phyloP scores from a whole-genome alignment of 2,797 vertebrate genomes.

The Neopelma chrysocephalum region DNA sequence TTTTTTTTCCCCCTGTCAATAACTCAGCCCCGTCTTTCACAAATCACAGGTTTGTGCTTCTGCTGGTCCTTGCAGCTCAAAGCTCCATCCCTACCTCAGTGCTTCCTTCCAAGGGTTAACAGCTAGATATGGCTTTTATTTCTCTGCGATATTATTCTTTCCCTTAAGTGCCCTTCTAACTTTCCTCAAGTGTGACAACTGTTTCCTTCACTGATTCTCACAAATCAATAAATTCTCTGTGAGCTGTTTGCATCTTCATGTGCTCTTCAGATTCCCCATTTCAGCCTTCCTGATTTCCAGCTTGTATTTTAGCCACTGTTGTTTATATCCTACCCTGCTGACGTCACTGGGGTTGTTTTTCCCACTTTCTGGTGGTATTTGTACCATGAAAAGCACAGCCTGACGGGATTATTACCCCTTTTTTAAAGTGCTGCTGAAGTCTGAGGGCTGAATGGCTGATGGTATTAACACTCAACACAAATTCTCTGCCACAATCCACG shows the following conservation, averaged over 20 bases:
- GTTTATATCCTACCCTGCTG: constrained; percentile 30
- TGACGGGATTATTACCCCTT: background rate
- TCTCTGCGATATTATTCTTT: background rate
- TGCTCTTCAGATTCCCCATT: constrained; percentile 26
- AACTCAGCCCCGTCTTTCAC: background rate
- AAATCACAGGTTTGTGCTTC: background rate
- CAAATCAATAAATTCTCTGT: constrained; percentile 6
- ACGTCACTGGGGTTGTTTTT: background rate
- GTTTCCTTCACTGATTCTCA: background rate
- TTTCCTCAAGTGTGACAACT: background rate
- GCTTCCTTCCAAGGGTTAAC: background rate
- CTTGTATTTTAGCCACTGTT: constrained; percentile 21
- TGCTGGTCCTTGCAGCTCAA: background rate
- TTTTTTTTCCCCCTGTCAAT: background rate
- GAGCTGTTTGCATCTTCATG: background rate
- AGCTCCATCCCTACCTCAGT: background rate
- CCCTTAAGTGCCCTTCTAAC: constrained; percentile 5
- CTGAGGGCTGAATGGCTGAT: background rate
- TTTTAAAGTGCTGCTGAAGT: background rate
- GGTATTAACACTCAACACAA: background rate
- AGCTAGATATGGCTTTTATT: background rate
- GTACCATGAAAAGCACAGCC: background rate
- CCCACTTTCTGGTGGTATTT: constrained; percentile 12
- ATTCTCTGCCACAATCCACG: background rate
- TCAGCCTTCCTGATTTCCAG: constrained; percentile 32